Evolutionary conservation across 2,113 vertebrate species (phyloP).

Genomic region (Dicrurus megarhynchus): DNA sequence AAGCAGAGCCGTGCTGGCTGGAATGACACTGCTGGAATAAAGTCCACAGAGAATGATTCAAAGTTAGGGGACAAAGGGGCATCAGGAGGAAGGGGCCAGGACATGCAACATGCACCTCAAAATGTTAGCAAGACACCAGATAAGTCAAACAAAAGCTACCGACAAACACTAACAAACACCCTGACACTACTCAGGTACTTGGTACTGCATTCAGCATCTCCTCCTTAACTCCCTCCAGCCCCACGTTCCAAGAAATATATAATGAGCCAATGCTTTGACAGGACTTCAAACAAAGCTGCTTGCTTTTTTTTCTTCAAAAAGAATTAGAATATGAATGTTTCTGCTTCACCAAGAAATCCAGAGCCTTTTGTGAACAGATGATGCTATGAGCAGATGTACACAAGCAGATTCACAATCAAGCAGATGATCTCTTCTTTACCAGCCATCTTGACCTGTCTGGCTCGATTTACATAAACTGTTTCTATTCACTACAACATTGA

Average conservation of each 20-base stretch:
- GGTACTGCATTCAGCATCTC: not conserved
- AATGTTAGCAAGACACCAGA: not conserved
- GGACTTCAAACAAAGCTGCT: not conserved
- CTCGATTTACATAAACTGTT: slow-evolving; percentile 35
- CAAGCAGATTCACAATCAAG: slow-evolving; percentile 20
- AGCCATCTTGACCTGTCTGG: slow-evolving; percentile 31
- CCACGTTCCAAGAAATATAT: not conserved
- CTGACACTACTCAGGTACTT: not conserved
- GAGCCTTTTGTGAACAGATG: slow-evolving; percentile 4
- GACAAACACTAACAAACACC: not conserved
- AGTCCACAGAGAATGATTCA: not conserved
- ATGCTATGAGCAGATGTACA: not conserved
- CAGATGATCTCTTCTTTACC: slow-evolving; percentile 30
- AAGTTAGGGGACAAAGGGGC: not conserved
- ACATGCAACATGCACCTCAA: not conserved
- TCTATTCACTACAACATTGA: not conserved
- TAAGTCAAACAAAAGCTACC: not conserved
- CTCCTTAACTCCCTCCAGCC: not conserved
- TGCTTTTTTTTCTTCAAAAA: not conserved
- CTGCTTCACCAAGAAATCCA: not conserved
- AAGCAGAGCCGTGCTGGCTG: not conserved
- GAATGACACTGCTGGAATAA: not conserved
- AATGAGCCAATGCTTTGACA: not conserved
- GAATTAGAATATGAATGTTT: not conserved
- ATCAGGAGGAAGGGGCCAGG: not conserved